Percentiles rank a stretch among this genome's conserved stretches.
Conservation (phyloP, 2,113 vertebrate species). For the Alosa alosa region DNA sequence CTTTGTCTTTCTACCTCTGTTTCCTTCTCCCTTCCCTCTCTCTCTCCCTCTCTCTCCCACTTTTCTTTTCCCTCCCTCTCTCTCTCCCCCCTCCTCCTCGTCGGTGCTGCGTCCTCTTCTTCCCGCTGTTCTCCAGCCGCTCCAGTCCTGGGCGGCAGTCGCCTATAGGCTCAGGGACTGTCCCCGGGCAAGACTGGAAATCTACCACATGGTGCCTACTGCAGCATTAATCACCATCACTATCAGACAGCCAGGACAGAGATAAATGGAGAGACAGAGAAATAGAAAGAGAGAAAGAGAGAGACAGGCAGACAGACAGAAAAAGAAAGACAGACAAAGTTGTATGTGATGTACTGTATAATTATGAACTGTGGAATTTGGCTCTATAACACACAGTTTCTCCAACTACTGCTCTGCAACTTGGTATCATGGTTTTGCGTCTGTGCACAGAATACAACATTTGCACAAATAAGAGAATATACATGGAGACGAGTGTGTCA, state of each 20-base stretch:
- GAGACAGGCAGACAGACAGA: neutral
- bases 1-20: neutral
- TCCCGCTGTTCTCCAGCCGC: conserved; percentile 23
- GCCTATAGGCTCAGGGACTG: conserved; percentile 38
- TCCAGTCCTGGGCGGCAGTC: conserved; percentile 23
- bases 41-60: conserved; percentile 2
- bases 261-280: neutral
- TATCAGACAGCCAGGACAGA: neutral
- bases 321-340: neutral
- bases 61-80: conserved; percentile 23
- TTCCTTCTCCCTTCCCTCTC: neutral
- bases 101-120: neutral
- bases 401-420: neutral
- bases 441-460: neutral
- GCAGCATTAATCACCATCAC: conserved; percentile 46
- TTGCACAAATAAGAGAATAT: neutral
- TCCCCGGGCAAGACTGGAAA: conserved; percentile 40
- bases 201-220: conserved; percentile 39
- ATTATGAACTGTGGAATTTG: neutral
- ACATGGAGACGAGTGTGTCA: neutral
- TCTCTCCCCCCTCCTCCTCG: conserved; percentile 9
- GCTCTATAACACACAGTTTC: neutral
- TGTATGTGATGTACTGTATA: neutral
- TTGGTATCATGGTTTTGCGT: too few relatives aligned
- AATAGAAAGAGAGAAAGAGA: neutral